Conservation (phyloP, 2,113 vertebrate genomes). For the Eleginops maclovinus region DNA sequence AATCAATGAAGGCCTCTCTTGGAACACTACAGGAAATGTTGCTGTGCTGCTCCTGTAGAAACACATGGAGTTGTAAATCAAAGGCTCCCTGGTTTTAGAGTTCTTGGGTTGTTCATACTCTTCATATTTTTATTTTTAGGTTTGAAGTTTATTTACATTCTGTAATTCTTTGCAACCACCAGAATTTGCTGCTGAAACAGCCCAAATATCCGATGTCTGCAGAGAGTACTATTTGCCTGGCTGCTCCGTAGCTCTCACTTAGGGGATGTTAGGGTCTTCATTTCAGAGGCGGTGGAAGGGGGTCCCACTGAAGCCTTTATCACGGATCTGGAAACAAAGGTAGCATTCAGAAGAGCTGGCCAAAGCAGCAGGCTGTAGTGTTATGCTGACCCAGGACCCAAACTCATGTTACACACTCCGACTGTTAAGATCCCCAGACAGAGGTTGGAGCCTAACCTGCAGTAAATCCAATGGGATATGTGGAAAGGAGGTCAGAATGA, state of each 20-base stretch:
- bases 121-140: background rate
- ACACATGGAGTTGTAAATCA: background rate
- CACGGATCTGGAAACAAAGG: conserved; percentile 58
- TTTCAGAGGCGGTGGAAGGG: conserved; percentile 3
- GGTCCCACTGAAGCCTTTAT: conserved; percentile 28
- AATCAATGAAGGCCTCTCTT: background rate
- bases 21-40: background rate
- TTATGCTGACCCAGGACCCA: conserved; percentile 43
- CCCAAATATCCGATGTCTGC: background rate
- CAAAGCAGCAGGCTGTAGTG: conserved; percentile 12
- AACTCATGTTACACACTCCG: conserved; percentile 54
- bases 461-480: background rate
- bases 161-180: background rate
- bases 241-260: background rate
- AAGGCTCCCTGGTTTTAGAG: background rate
- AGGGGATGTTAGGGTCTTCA: conserved; percentile 10
- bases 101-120: background rate
- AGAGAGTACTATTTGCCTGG: background rate
- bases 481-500: background rate
- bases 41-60: conserved; percentile 4
- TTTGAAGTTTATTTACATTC: background rate
- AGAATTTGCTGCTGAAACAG: background rate
- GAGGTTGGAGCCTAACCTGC: conserved; percentile 38
- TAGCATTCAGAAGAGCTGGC: conserved; percentile 38
- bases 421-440: conserved; percentile 24